phyloP scores from a whole-genome alignment of 2,797 vertebrate species.

The Sphaeramia orbicularis region DNA sequence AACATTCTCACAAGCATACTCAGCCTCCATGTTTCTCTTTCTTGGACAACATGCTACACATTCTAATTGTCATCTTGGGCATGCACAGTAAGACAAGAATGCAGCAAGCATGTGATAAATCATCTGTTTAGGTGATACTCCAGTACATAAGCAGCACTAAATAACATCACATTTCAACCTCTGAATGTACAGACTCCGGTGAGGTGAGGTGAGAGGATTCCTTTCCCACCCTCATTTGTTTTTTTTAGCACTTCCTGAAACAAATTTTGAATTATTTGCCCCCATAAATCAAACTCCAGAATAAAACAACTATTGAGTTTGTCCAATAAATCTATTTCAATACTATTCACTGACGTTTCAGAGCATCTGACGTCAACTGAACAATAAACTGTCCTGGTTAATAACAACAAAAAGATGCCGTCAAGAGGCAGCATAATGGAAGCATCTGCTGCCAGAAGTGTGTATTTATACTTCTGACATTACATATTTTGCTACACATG shows the following conservation, averaged over 20 bases:
- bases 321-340: conserved; percentile 21
- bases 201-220: conserved; percentile 19
- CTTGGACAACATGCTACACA: conserved; percentile 30
- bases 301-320: conserved; percentile 20
- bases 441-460: conserved; percentile 33
- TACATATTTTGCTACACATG: conserved; percentile 62
- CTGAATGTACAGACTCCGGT: conserved; percentile 24
- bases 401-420: conserved; percentile 15
- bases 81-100: conserved; percentile 37
- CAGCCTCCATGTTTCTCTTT: conserved; percentile 31
- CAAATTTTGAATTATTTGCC: conserved; percentile 10
- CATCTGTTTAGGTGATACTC: conserved; percentile 26
- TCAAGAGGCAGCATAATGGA: conserved; percentile 32
- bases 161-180: conserved; percentile 35
- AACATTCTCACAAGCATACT: background rate
- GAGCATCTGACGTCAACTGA: conserved; percentile 25
- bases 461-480: conserved; percentile 58
- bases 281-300: background rate
- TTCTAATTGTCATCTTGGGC: conserved; percentile 44
- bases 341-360: conserved; percentile 24
- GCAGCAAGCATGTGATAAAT: conserved; percentile 49
- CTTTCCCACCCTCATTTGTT: conserved; percentile 24
- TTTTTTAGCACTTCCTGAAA: conserved; percentile 11
- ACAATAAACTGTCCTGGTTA: conserved; percentile 13
- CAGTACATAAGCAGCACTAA: conserved; percentile 39